phyloP scores from a whole-genome alignment of 2,113 vertebrate species.

The Apodemus speciosus region DNA sequence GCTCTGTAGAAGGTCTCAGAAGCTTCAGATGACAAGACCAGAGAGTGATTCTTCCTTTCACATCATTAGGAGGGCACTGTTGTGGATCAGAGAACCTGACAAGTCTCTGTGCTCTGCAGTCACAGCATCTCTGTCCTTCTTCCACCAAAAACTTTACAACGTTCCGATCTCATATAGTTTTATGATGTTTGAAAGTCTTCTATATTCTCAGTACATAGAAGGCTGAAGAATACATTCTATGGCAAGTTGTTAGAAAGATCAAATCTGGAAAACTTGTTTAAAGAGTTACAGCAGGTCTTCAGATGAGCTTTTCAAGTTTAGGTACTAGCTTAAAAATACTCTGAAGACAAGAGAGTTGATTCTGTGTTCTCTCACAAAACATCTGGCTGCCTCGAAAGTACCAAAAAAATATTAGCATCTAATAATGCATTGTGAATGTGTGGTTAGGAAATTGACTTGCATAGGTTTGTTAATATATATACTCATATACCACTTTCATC shows the following conservation, averaged over 20 bases:
- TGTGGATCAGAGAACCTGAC: background rate
- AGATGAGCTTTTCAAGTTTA: background rate
- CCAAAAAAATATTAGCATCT: background rate
- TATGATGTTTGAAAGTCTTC: background rate
- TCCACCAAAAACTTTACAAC: background rate
- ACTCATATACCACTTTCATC: background rate
- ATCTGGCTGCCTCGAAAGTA: background rate
- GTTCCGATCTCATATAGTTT: background rate
- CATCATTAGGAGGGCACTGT: background rate
- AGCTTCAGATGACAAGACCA: background rate
- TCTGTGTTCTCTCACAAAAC: background rate
- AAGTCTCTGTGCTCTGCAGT: background rate
- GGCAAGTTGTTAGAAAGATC: background rate
- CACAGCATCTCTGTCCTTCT: background rate
- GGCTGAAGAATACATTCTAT: background rate
- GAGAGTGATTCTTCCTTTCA: background rate
- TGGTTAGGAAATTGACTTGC: background rate
- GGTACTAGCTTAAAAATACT: background rate
- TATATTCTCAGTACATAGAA: background rate
- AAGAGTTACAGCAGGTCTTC: background rate
- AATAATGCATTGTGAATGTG: background rate
- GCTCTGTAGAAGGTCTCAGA: background rate
- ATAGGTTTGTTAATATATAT: background rate
- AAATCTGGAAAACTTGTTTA: background rate
- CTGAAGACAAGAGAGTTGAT: background rate